phyloP scores from a whole-genome alignment of 2,888 invertebrate species.

The Nemotelus pantherinus region DNA sequence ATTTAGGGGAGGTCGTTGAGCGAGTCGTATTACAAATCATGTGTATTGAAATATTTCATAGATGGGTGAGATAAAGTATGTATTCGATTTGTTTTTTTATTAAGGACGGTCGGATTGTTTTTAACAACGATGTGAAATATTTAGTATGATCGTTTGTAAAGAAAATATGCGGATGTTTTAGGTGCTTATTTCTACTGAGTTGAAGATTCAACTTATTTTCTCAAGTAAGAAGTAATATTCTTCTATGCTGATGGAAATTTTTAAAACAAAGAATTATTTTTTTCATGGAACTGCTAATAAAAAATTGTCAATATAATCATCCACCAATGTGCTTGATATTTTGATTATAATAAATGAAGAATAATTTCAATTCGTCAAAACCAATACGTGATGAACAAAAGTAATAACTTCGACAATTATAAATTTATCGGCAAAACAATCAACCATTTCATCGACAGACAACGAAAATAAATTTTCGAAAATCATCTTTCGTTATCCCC shows the following conservation, averaged over 20 bases:
- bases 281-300: too few relatives aligned
- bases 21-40: not conserved
- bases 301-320: not conserved
- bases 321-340: not conserved
- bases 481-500: slow-evolving; percentile 9
- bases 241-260: too few relatives aligned
- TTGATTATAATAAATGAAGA: not conserved
- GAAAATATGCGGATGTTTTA: too few relatives aligned
- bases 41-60: not conserved
- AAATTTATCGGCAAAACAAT: not conserved
- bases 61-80: slow-evolving; percentile 12
- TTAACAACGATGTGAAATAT: too few relatives aligned
- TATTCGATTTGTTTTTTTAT: not conserved
- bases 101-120: not conserved
- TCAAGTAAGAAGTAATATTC: too few relatives aligned
- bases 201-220: too few relatives aligned
- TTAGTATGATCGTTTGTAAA: too few relatives aligned
- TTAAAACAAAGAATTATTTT: too few relatives aligned
- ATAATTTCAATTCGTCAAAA: not conserved
- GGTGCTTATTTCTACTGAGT: too few relatives aligned
- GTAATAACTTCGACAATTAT: slow-evolving; percentile 2
- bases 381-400: not conserved
- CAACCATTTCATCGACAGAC: not conserved
- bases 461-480: slow-evolving; percentile 32
- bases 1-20: not conserved